Evolutionary conservation across 1,140 invertebrate species (phyloP).

Genomic region (Ostrea edulis): DNA sequence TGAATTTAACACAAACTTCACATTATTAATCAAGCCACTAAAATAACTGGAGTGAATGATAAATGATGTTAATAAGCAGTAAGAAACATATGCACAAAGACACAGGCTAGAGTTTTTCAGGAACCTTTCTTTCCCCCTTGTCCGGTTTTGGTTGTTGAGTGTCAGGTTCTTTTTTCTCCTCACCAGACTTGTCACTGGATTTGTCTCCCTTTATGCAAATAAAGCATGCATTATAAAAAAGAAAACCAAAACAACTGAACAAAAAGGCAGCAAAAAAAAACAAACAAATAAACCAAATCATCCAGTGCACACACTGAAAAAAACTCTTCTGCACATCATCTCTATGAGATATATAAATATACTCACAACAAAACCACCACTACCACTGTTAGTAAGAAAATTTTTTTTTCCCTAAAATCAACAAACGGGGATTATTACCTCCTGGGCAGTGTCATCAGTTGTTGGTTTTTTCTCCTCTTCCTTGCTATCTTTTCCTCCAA

Average conservation of each 20-base stretch:
- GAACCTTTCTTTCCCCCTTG: constrained; percentile 13
- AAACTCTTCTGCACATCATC: not conserved
- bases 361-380: not conserved
- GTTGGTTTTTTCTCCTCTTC: constrained; percentile 49
- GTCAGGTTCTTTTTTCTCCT: constrained; percentile 43
- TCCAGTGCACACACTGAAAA: not conserved
- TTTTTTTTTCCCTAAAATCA: too few species aligned
- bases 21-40: too few species aligned
- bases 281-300: not conserved
- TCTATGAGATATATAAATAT: not conserved
- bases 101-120: not conserved
- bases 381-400: not conserved
- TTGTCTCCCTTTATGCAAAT: constrained; percentile 49
- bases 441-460: constrained; percentile 55
- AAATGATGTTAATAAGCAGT: not conserved
- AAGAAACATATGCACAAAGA: not conserved
- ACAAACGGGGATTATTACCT: constrained; percentile 39
- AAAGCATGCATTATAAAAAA: constrained; percentile 39
- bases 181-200: constrained; percentile 39
- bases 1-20: too few species aligned
- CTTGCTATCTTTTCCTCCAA: constrained; percentile 80
- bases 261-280: not conserved
- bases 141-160: constrained; percentile 32
- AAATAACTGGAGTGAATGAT: too few species aligned
- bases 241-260: constrained; percentile 25